Evolutionary conservation across 2,888 invertebrate species (phyloP), one percentile per base, ranked within the genome.

Genomic region (Morpho deidamia): DNA sequence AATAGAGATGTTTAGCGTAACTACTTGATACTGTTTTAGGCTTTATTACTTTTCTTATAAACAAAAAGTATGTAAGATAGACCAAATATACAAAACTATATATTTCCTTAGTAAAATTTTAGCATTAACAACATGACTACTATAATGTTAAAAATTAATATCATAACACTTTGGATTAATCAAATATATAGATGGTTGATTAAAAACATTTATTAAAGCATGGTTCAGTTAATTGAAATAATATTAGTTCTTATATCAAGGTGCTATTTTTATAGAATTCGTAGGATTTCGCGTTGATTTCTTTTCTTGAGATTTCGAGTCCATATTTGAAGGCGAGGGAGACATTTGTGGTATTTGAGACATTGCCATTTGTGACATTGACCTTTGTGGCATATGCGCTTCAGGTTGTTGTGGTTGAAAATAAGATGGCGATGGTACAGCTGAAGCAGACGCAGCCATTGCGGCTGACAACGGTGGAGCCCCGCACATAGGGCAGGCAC

Each of bases 211-310:
- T 55, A 51, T 51, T 55, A n/a, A 46, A 37, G 45, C 14, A 32
- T 55, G 23, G 45, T 12, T 14, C 37, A 45, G 35, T 10, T 11
- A 43, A 32, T 43, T 44, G 55, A 46, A 40, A 43, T 14, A 51
- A 44, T 47, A 42, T 43, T 11, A 49, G 39, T 40, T 11, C 8
- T 45, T 11, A 37, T 35, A 34, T 69, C 60, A 69, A 14, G 71
- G 69, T 5, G 62, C 63, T 9, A 69, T 53, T 64, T 76, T 75
- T 2, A 60, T 58, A 11, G 63, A 60, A 39, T 64, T 61, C 8
- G 67, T 53, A 0, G 65, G 56, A 23, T 66, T 64, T 0, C 69
- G 52, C 2, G 34, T 12, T 2, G 67, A 46, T 0, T 67, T 55
- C 11, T 70, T 71, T 41, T 69, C 69, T 35, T 41, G 49, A 8